Conservation (phyloP, 2,797 vertebrate genomes). For the Enteromius afrohamiltoni region DNA sequence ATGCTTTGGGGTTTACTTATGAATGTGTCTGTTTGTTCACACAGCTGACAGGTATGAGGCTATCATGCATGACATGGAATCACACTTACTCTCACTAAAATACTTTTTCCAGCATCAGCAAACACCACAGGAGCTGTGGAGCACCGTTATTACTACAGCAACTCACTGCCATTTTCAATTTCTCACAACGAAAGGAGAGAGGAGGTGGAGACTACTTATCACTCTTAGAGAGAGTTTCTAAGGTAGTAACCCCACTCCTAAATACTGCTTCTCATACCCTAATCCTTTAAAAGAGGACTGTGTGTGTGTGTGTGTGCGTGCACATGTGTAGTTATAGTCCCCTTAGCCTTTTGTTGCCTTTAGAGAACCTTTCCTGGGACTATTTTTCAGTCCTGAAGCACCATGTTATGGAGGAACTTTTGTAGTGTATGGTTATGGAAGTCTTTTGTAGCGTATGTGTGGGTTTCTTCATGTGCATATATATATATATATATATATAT, state of each 20-base stretch:
- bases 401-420: conserved; percentile 50
- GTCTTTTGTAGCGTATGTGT: conserved; percentile 45
- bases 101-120: conserved; percentile 24
- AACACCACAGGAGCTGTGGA: conserved; percentile 14
- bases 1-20: background rate
- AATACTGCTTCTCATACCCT: conserved; percentile 45
- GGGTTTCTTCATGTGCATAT: conserved; percentile 49
- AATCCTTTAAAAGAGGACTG: conserved; percentile 56
- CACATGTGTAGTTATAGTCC: conserved; percentile 49
- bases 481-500: too few species aligned
- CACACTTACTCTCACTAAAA: conserved; percentile 17
- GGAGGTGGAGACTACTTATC: conserved; percentile 58
- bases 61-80: conserved; percentile 24
- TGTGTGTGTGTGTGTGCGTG: conserved; percentile 15
- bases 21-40: conserved; percentile 41
- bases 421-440: conserved; percentile 23
- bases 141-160: conserved; percentile 10
- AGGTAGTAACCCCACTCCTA: conserved; percentile 57
- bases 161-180: conserved; percentile 24
- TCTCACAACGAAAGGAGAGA: conserved; percentile 28
- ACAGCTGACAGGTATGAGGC: conserved; percentile 26
- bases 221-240: conserved; percentile 49
- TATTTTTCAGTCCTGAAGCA: conserved; percentile 55
- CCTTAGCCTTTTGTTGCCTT: conserved; percentile 55
- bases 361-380: conserved; percentile 55